Evolutionary conservation across 1,140 invertebrate genomes (phyloP), one percentile per base, ranked within the genome.

Genomic region (Eumaeus atala): DNA sequence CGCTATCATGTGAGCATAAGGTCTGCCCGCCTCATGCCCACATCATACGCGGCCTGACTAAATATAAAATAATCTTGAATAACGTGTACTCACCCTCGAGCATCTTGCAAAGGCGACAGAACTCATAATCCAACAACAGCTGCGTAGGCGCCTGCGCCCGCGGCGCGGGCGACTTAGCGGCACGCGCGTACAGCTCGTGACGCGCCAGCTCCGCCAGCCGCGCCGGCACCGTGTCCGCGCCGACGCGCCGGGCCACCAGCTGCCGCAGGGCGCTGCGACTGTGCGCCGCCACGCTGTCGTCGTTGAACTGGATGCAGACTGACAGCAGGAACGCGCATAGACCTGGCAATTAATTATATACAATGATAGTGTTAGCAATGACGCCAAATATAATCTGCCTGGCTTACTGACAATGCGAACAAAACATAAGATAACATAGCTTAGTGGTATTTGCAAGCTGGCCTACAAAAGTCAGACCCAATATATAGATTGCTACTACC

Each of bases 281-380:
- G 75, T 95, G 96, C 61, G 91, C 91, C 34, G 92, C 87, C 17
- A 96, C 92, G 1, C 92, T 92, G 67, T 97, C 93, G 72, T 98
- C 95, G 84, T 98, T 99, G 84, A 95, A 98, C 59, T 95, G 91
- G 48, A 98, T 91, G 79, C 96, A 98, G 44, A 99, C 90, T 1
- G 96, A 97, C 66, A 99, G 92, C 5, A 99, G 88, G 77, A 99
- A 97, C 1, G 98, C 96, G 82, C 96, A 97, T 55, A 99, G 88
- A 48, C 97, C 70, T 65, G 61, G 2, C 2, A 2, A 28, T 28
- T 6, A 28, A 28, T 2, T 28, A 2, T 28, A 28, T 28, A 28
- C 6, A 28, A 28, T n/a, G n/a, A n/a, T n/a, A n/a, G n/a, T n/a
- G n/a, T n/a, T n/a, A n/a, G n/a, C n/a, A n/a, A n/a, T n/a, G n/a